phyloP scores from a whole-genome alignment of 35 echinoderm and acorn worm species.

The Amphiura filiformis region DNA sequence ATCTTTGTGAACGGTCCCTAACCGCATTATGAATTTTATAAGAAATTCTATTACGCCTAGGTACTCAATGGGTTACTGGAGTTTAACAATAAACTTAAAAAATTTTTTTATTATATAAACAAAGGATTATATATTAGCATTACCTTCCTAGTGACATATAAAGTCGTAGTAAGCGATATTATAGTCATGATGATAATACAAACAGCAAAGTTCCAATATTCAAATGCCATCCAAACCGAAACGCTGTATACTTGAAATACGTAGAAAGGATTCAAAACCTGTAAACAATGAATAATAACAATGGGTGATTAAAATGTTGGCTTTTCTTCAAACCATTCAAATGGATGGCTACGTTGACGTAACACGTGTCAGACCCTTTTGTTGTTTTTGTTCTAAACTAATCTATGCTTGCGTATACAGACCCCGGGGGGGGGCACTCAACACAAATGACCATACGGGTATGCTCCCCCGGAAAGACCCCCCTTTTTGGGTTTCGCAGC shows the following conservation, averaged over 20 bases:
- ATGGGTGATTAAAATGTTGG: neutral
- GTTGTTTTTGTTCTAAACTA: neutral
- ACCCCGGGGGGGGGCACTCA: too few relatives aligned
- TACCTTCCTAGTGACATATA: conserved; percentile 62
- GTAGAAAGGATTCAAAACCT: conserved; percentile 81
- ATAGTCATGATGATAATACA: conserved; percentile 50
- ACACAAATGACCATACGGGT: too few relatives aligned
- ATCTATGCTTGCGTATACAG: too few relatives aligned
- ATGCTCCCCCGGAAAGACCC: too few relatives aligned
- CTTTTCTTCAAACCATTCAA: neutral
- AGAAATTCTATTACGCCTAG: too few relatives aligned
- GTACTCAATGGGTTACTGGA: too few relatives aligned
- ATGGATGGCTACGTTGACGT: neutral
- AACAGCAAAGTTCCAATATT: conserved; percentile 54
- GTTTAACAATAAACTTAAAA: too few relatives aligned
- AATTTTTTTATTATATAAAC: too few relatives aligned
- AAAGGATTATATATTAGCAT: too few relatives aligned
- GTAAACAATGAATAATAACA: neutral
- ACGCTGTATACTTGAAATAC: conserved; percentile 83
- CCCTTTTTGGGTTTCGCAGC: too few relatives aligned
- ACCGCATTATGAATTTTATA: too few relatives aligned
- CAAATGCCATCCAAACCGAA: conserved; percentile 50
- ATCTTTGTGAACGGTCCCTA: too few relatives aligned
- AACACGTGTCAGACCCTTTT: neutral
- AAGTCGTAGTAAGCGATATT: conserved; percentile 55